A percentile compares a stretch with the other conserved stretches of the same genome.
Conservation (phyloP, 2,888 invertebrate species). For the Xestia c-nigrum region DNA sequence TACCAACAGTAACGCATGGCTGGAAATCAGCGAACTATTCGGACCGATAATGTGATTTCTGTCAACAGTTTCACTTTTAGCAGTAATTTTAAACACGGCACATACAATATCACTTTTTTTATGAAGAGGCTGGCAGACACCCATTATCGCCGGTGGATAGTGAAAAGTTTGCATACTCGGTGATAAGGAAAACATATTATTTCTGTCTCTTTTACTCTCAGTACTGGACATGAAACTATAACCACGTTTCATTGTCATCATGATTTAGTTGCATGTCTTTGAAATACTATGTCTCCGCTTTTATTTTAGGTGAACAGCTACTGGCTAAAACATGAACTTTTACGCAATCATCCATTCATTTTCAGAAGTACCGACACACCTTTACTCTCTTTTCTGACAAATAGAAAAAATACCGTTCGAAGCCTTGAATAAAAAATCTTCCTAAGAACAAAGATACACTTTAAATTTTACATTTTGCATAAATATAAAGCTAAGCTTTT, state of each 20-base stretch:
- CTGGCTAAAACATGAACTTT: background rate
- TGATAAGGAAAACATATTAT: background rate
- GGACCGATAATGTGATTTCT: constrained; percentile 1
- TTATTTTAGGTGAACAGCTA: background rate
- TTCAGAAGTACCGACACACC: constrained; percentile 4
- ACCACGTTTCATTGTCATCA: background rate
- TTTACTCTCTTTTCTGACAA: too few species aligned
- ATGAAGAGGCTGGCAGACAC: background rate
- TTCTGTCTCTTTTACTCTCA: background rate
- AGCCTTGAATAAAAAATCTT: constrained; percentile 17
- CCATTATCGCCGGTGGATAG: background rate
- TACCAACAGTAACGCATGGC: background rate
- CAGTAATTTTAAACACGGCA: background rate
- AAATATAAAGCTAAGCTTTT: constrained; percentile 55
- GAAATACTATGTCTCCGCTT: background rate
- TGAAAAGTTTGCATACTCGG: background rate
- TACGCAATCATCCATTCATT: background rate
- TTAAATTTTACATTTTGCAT: constrained; percentile 51
- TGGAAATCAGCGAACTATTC: constrained; percentile 7
- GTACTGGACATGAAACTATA: background rate
- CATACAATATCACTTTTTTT: background rate
- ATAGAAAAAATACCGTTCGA: constrained; percentile 7
- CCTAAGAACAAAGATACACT: constrained; percentile 53
- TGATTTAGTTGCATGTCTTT: background rate
- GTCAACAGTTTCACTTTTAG: too few species aligned